phyloP scores from a whole-genome alignment of 1,140 invertebrate genomes.

The Tribolium madens region DNA sequence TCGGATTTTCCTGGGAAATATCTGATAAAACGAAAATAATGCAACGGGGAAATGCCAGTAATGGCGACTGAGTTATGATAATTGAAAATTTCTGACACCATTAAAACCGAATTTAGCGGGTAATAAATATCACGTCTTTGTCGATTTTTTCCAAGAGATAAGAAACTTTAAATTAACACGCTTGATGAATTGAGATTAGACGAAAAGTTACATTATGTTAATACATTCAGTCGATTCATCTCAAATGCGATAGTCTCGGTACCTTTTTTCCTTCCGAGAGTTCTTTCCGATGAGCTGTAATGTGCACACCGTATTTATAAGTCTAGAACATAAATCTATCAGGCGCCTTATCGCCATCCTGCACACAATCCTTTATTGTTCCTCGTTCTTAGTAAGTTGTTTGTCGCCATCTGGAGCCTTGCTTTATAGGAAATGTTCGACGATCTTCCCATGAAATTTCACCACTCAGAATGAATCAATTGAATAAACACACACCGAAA shows the following conservation, averaged over 20 bases:
- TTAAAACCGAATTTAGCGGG: conserved; percentile 16
- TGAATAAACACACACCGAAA: conserved; percentile 10
- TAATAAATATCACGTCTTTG: conserved; percentile 16
- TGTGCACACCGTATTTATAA: conserved; percentile 37
- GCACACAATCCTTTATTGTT: conserved; percentile 41
- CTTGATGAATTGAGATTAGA: not conserved
- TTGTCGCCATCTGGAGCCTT: conserved; percentile 42
- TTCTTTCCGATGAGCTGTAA: conserved; percentile 38
- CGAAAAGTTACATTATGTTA: conserved; percentile 3
- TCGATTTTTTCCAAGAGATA: not conserved
- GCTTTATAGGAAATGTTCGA: conserved; percentile 27
- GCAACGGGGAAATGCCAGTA: conserved; percentile 3
- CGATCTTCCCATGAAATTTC: conserved; percentile 24
- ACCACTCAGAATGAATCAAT: not conserved
- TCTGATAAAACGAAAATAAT: conserved; percentile 24
- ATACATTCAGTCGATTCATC: conserved; percentile 2
- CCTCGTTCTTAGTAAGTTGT: conserved; percentile 40
- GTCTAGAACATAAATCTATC: conserved; percentile 26
- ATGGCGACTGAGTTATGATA: conserved; percentile 20
- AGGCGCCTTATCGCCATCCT: conserved; percentile 37
- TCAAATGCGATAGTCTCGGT: conserved; percentile 1
- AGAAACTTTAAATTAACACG: conserved; percentile 16
- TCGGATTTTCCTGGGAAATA: conserved; percentile 4
- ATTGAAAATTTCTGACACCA: conserved; percentile 37
- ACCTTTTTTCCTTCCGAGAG: conserved; percentile 22